Base-by-base conservation (phyloP, 2,113 vertebrate species). In the Collichthys lucidus region DNA sequence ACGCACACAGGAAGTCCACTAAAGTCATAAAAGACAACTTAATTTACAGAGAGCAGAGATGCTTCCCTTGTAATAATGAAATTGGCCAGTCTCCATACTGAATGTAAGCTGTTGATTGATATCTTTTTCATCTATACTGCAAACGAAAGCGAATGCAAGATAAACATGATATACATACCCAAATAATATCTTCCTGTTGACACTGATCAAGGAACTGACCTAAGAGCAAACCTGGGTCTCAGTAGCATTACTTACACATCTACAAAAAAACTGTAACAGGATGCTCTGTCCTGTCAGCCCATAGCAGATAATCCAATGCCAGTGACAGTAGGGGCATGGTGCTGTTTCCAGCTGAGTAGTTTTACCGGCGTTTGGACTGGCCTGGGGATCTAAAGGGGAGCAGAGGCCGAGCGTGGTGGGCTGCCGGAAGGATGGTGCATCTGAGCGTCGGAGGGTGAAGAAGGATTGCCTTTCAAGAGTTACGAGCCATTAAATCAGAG, bases 401-500 rank as follows among this genome's bases (percentile, higher is more conserved):
- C 83, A 87, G 84, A 89, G 92, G 89, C 83, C 90, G 80, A 80
- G 86, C 53, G 57, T 31, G 61, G 77, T 84, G 86, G 69, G 88
- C 86, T 77, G 85, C 74, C 71, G 84, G 75, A 86, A 89, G 64
- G 85, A 90, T 85, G 84, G 89, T 85, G 91, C 88, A 90, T 93
- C 84, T 77, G 89, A 89, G 91, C 80, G 77, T 88, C 86, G 62
- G 77, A 87, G 80, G 69, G 79, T 65, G 92, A 94, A 95, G 94
- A 96, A 93, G 94, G 91, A 96, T 96, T 93, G 94, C 94, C 95
- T 95, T 93, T 95, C 95, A 95, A 92, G 93, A 95, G 92, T 96
- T 96, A 98, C 95, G 96, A 98, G 96, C 96, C 96, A 96, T 97
- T 99, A 99, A 99, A 99, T 99, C 98, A 98, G 93, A 11, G 0